A percentile compares a stretch with the other conserved stretches of the same genome.
Conservation (phyloP, 2,888 invertebrate genomes). For the Teleogryllus oceanicus region DNA sequence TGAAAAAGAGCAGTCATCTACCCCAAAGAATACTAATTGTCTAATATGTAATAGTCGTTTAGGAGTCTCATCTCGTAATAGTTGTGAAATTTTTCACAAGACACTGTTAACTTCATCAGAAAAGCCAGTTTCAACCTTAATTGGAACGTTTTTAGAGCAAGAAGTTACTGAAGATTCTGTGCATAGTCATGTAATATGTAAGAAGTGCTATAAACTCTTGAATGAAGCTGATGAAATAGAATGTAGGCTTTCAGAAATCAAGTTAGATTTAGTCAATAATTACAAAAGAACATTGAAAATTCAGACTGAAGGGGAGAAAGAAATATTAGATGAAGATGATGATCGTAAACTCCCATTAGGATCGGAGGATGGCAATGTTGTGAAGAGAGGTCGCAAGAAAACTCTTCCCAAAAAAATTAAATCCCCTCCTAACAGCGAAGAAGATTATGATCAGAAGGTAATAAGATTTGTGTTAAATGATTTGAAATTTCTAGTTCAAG, state of each 20-base stretch:
- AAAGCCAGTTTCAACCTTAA: constrained; percentile 47
- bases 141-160: constrained; percentile 51
- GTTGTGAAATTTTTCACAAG: constrained; percentile 54
- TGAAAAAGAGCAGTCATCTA: constrained; percentile 40
- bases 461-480: constrained; percentile 25
- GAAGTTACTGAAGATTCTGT: constrained; percentile 53
- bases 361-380: constrained; percentile 35
- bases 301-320: constrained; percentile 36
- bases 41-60: constrained; percentile 60
- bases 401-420: constrained; percentile 33
- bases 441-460: constrained; percentile 42
- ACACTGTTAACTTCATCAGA: constrained; percentile 43
- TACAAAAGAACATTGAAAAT: constrained; percentile 50
- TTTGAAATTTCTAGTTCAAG: neutral
- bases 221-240: constrained; percentile 52
- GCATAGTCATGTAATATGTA: constrained; percentile 57
- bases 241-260: constrained; percentile 51
- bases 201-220: constrained; percentile 62
- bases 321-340: constrained; percentile 31
- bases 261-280: constrained; percentile 52
- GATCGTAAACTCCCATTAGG: constrained; percentile 35
- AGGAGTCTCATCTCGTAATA: constrained; percentile 54
- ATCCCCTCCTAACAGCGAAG: constrained; percentile 34
- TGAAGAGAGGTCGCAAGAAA: constrained; percentile 33
- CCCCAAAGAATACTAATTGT: constrained; percentile 48